A percentile compares a stretch with the other conserved stretches of the same genome.
Conservation (phyloP, 1,140 invertebrate species). For the Caligus rogercresseyi region DNA sequence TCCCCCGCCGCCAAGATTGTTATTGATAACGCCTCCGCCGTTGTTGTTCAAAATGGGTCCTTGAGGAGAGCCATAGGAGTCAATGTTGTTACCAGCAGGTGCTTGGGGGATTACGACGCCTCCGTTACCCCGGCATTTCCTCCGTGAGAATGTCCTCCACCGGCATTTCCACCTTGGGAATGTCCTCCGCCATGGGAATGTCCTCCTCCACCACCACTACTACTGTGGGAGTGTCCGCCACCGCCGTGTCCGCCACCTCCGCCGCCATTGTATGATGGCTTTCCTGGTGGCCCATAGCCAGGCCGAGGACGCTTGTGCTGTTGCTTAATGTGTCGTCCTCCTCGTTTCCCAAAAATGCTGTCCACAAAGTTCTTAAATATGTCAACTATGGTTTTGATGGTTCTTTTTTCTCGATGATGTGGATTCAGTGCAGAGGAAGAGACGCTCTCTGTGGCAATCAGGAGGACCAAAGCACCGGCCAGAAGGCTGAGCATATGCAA, state of each 20-base stretch:
- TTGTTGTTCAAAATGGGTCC: background rate
- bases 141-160: constrained; percentile 3
- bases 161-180: background rate
- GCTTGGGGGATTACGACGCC: too few species aligned
- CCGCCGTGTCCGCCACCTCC: background rate
- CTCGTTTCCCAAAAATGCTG: background rate
- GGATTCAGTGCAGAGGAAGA: background rate
- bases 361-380: background rate
- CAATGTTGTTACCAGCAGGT: background rate
- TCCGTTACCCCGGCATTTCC: too few species aligned
- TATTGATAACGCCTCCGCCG: background rate
- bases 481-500: background rate
- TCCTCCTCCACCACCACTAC: background rate
- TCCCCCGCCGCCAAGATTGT: background rate
- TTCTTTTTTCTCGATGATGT: background rate
- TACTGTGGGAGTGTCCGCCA: background rate
- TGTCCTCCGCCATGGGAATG: background rate
- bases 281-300: background rate
- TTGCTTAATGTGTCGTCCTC: background rate
- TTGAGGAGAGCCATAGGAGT: constrained; percentile 16
- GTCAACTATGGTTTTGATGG: background rate
- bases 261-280: background rate
- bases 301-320: background rate
- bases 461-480: background rate
- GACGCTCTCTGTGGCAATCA: background rate